Conservation (phyloP, 1,140 invertebrate genomes). For the Rhagoletis pomonella region DNA sequence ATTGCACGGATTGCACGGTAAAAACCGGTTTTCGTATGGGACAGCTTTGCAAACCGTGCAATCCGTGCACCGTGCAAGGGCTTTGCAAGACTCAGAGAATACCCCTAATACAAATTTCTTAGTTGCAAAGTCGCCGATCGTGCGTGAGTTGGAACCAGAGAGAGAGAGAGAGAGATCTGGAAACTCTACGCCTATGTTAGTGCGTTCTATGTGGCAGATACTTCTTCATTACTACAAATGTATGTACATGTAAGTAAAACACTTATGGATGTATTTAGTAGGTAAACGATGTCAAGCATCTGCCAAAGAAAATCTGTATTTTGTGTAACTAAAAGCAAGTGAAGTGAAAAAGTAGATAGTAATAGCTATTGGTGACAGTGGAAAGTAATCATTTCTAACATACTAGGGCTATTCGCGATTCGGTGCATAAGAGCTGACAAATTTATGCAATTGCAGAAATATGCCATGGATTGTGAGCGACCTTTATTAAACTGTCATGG, state of each 20-base stretch:
- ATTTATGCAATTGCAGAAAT: too few species aligned
- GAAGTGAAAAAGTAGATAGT: background rate
- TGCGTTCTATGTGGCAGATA: conserved; percentile 29
- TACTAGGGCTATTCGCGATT: too few species aligned
- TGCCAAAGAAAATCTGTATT: background rate
- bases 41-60: too few species aligned
- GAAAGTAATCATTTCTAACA: background rate
- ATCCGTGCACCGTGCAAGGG: too few species aligned
- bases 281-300: conserved; percentile 39
- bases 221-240: background rate
- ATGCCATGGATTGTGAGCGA: too few species aligned
- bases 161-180: background rate
- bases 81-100: too few species aligned
- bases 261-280: background rate
- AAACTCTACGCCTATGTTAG: background rate
- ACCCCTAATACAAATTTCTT: conserved; percentile 22
- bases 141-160: conserved; percentile 40
- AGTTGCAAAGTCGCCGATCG: conserved; percentile 27
- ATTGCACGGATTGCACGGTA: too few species aligned
- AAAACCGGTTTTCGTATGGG: too few species aligned
- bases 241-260: background rate
- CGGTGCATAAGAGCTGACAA: too few species aligned
- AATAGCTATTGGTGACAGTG: background rate
- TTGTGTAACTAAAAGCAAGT: background rate
- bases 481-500: too few species aligned